Base-by-base conservation (phyloP, 2,113 vertebrate genomes). In the Alosa alosa region DNA sequence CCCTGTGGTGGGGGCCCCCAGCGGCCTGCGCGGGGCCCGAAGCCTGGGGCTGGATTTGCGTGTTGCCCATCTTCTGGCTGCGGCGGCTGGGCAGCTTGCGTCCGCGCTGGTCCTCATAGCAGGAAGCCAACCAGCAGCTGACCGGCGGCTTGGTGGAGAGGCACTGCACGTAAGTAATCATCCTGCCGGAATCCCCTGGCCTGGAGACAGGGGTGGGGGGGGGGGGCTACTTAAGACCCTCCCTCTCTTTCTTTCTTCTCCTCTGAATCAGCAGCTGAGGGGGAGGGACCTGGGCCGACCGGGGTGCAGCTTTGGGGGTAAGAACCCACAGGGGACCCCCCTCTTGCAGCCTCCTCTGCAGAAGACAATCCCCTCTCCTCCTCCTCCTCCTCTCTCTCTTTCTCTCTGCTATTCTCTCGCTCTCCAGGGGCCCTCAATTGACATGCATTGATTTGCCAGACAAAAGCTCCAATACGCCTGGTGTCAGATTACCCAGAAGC, bases 81-180 rank as follows among this genome's bases (percentile, higher is more conserved):
- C 0, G 93, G 93, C 84, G 92, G 88, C 41, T 93, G 93, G 91
- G 94, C 94, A 91, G 89, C 91, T 86, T 95, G 94, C 83, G 95
- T 89, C 0, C 52, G 41, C 88, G 20, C 60, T 90, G 89, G 89
- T 95, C 96, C 91, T 96, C 93, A 91, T 95, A 93, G 94, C 94
- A 95, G 92, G 93, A 91, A 91, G 90, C 91, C 92, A 93, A 90
- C 92, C 95, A 95, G 95, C 96, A 96, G 85, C 94, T 94, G 89
- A 96, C 94, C 94, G 92, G 94, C 0, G 94, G 94, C 81, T 95
- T 94, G 1, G 93, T 84, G 36, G 94, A 94, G 93, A 97, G 93
- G 93, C 95, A 96, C 84, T 92, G 96, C 90, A 95, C 93, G 89
- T 95, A 95, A 93, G 96, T 94, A 88, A 96, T 96, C 96, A 96